Evolutionary conservation across 2,888 invertebrate genomes (phyloP).

Genomic region (Coenonympha arcania): DNA sequence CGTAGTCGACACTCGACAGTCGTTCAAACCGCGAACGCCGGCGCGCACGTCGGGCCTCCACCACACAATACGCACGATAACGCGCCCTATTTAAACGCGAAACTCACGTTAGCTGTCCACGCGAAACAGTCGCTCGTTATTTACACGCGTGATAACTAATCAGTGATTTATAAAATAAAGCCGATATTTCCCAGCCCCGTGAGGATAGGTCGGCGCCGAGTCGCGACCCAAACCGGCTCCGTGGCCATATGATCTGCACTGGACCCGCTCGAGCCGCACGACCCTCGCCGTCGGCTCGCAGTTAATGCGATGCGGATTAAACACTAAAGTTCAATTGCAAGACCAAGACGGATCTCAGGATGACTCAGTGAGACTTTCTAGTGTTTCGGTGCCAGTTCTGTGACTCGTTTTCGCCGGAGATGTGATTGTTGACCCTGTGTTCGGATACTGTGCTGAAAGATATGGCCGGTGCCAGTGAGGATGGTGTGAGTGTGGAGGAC

Average conservation of each 20-base stretch:
- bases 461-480: conserved; percentile 68
- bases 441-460: conserved; percentile 38
- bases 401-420: conserved; percentile 51
- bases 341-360: conserved; percentile 39
- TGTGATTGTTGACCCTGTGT: conserved; percentile 58
- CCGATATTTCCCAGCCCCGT: conserved; percentile 16
- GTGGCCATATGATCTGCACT: conserved; percentile 57
- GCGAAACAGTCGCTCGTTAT: conserved; percentile 36
- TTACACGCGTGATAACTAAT: conserved; percentile 8
- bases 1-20: conserved; percentile 67
- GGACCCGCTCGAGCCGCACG: conserved; percentile 41
- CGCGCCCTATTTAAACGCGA: conserved; percentile 56
- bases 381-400: conserved; percentile 45
- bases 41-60: conserved; percentile 54
- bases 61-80: conserved; percentile 46
- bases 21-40: conserved; percentile 53
- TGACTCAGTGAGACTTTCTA: conserved; percentile 58
- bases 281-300: conserved; percentile 45
- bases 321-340: conserved; percentile 50
- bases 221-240: conserved; percentile 49
- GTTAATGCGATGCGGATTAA: conserved; percentile 59
- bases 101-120: conserved; percentile 46
- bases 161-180: conserved; percentile 10
- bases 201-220: conserved; percentile 30
- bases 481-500: conserved; percentile 49